These are phyloP conservation scores for Pseudotriccus pelzelni DNA, from an alignment of 2,797 vertebrate genomes.

Conservation along the genomic window DNA sequence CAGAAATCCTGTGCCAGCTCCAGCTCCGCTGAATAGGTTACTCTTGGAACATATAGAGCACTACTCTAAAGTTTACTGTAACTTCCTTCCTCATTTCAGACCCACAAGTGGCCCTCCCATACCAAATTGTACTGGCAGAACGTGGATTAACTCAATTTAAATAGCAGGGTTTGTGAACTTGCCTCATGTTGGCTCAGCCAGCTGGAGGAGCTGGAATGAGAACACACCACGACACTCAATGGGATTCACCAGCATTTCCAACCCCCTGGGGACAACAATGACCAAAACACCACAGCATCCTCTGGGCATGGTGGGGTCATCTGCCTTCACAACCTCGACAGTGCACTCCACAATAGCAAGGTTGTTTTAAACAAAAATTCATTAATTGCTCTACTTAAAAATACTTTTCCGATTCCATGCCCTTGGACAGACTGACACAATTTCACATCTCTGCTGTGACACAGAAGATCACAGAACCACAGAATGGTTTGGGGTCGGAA, in stretches of 20 bases:
- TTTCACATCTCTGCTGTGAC: not conserved
- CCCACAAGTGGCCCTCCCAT: not conserved
- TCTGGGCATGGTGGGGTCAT: not conserved
- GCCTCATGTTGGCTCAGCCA: not conserved
- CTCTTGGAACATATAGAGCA: not conserved
- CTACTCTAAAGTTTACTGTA: not conserved
- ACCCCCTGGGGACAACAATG: accelerated
- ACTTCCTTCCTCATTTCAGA: slow-evolving; percentile 35
- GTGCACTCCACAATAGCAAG: accelerated
- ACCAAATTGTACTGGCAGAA: not conserved
- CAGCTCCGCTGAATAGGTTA: not conserved
- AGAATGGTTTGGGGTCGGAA: not conserved
- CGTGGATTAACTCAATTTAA: not conserved
- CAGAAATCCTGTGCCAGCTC: slow-evolving; percentile 16
- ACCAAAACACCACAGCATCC: not conserved
- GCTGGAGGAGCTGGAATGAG: not conserved
- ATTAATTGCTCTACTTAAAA: not conserved
- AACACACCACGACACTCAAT: not conserved
- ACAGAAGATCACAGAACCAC: not conserved
- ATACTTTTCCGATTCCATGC: not conserved
- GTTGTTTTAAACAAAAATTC: not conserved
- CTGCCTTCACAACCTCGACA: not conserved
- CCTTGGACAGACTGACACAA: not conserved
- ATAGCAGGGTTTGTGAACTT: not conserved
- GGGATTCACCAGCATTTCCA: not conserved